Conservation (phyloP, 2,797 vertebrate genomes). For the Sebastes steindachneri region DNA sequence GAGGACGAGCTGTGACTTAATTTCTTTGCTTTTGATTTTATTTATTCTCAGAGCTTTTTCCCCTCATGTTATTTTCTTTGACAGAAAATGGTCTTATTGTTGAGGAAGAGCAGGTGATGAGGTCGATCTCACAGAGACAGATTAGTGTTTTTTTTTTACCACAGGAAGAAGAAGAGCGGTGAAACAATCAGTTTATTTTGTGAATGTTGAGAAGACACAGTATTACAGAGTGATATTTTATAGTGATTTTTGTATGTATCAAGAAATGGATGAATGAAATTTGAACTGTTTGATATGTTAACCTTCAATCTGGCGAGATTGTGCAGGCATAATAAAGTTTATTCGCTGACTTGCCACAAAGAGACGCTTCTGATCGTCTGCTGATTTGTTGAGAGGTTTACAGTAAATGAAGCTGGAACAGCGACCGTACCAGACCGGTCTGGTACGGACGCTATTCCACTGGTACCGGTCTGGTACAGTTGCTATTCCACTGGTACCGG, state of each 20-base stretch:
- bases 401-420: neutral
- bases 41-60: conserved; percentile 73
- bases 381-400: neutral
- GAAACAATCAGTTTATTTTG: conserved; percentile 45
- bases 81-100: conserved; percentile 74
- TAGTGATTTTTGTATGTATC: conserved; percentile 83
- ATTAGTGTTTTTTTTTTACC: conserved; percentile 48
- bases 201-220: conserved; percentile 65
- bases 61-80: conserved; percentile 61
- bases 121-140: neutral
- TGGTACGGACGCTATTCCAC: too few species aligned
- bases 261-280: conserved; percentile 60
- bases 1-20: conserved; percentile 12
- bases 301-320: conserved; percentile 75
- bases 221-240: conserved; percentile 79
- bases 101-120: conserved; percentile 19
- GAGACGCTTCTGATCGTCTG: neutral
- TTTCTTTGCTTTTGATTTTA: conserved; percentile 41
- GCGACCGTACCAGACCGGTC: too few species aligned
- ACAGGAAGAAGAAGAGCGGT: conserved; percentile 20
- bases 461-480: too few species aligned
- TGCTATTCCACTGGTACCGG: too few species aligned
- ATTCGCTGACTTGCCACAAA: conserved; percentile 72
- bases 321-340: conserved; percentile 81
- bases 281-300: conserved; percentile 77